Base-by-base conservation (phyloP, 2,113 vertebrate species). In the Prinia subflava region DNA sequence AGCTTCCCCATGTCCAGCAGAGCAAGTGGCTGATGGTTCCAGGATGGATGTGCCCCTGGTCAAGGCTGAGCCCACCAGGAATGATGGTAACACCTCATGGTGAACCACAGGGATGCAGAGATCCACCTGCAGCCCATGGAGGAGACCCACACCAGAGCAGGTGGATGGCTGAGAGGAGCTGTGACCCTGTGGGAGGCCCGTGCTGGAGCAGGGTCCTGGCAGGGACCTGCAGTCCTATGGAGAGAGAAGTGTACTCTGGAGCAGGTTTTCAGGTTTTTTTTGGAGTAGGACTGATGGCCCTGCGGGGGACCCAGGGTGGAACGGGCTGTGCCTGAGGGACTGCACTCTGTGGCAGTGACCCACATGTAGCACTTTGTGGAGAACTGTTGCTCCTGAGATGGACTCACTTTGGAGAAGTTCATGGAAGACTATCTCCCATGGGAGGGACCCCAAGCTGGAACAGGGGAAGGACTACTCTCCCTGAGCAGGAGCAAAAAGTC, bases 131-230 rank as follows among this genome's bases (percentile, higher is more conserved):
- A 59, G 62, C 44, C 5, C 31, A 1, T 31, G 53, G 25, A 44
- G 37, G 24, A 57, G 42, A 23, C 10, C 22, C 33, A 19, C 7
- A 4, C 21, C 8, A 11, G 67, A 44, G 31, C 4, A 59, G 25
- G 13, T 5, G 37, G 9, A 7, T 22, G 25, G 3, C 1, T 68
- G 62, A 50, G 17, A 76, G 11, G 25, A 15, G 7, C 9, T 59
- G 62, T 59, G 52, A 14, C 0, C 35, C 0, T 0, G 7, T 10
- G 6, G 35, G 44, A 57, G 3, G 16, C 2, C 16, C 4, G 15
- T 25, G 30, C n/a, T 35, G 52, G 16, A 57, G 4, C 10, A 50
- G 30, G 30, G 0, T 50, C 17, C 18, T 19, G 83, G 44, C 13
- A 68, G 44, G 21, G 21, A 59, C 16, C 62, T 50, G 21, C 15